These are phyloP conservation scores for Scatophagus argus DNA, from an alignment of 2,113 vertebrate genomes.

Conservation along the genomic window DNA sequence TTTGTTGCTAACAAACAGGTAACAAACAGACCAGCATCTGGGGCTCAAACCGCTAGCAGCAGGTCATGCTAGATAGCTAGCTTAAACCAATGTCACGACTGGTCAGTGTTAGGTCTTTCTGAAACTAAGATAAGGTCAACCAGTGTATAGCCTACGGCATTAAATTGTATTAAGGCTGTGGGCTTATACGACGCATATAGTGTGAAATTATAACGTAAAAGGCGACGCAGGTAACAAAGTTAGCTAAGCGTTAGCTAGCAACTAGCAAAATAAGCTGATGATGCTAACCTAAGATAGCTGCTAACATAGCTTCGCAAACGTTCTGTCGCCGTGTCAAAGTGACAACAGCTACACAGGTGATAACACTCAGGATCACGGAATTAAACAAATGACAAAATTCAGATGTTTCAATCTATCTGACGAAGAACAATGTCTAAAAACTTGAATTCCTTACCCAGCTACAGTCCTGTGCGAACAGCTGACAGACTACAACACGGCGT, in stretches of 20 bases:
- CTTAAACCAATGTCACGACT: slow-evolving; percentile 67
- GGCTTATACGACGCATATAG: rapidly evolving
- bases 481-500: slow-evolving; percentile 69
- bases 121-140: neutral
- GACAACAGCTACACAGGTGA: neutral
- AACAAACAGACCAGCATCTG: too few species aligned
- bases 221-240: neutral
- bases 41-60: neutral
- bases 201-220: neutral
- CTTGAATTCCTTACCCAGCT: slow-evolving; percentile 54
- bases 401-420: rapidly evolving
- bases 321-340: neutral
- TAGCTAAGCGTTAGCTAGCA: neutral
- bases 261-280: slow-evolving; percentile 1
- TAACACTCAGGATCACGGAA: neutral
- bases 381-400: neutral
- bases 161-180: rapidly evolving
- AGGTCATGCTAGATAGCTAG: slow-evolving; percentile 40
- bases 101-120: neutral
- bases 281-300: slow-evolving; percentile 50
- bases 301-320: slow-evolving; percentile 20
- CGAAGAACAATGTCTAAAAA: neutral
- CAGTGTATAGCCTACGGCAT: rapidly evolving
- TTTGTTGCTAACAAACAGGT: neutral
- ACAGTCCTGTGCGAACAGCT: slow-evolving; percentile 46